Base-by-base conservation (phyloP, 2,888 invertebrate species). In the Scaptomyza tumidula region DNA sequence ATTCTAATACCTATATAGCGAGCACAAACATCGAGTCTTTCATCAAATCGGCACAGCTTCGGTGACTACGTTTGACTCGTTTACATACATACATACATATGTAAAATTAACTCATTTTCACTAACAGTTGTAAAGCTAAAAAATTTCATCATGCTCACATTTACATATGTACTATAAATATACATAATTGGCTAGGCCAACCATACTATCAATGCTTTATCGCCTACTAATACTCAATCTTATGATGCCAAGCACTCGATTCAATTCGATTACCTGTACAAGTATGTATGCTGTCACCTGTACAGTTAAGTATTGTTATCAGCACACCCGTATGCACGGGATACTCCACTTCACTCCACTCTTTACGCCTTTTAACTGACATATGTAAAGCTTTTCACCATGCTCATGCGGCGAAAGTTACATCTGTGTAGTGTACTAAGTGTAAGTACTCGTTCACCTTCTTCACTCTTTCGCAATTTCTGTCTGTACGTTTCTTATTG, bases 21-120 rank as follows among this genome's bases (percentile, higher is more conserved):
- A 76, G 74, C 74, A 74, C 77, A 62, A 56, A 53, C 37, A 55
- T 9, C 24, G 44, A 62, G 50, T 70, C 14, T 4, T 29, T 5
- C 27, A 48, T 35, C 0, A 10, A 43, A 49, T 19, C 14, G 43
- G 24, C 31, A 43, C 13, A 33, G 29, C 48, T 58, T 37, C 33
- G 39, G 33, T 33, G 37, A 54, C 53, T 37, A 13, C 27, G 45
- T 50, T 58, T 14, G 29, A 50, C 65, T 73, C 50, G 29, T 41
- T 37, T 7, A 53, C 35, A 35, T 33, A 33, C 33, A 14, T 14
- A 39, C 39, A 39, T n/a, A 39, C 68, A 70, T 77, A 72, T 75
- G 62, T 75, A 59, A 53, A 73, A 68, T 73, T 41, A 33, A 59
- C 54, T 48, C 61, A 66, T 55, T 37, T 24, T 58, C 48, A 67